phyloP scores from a whole-genome alignment of 2,888 invertebrate species.

The Drosophila atripex region DNA sequence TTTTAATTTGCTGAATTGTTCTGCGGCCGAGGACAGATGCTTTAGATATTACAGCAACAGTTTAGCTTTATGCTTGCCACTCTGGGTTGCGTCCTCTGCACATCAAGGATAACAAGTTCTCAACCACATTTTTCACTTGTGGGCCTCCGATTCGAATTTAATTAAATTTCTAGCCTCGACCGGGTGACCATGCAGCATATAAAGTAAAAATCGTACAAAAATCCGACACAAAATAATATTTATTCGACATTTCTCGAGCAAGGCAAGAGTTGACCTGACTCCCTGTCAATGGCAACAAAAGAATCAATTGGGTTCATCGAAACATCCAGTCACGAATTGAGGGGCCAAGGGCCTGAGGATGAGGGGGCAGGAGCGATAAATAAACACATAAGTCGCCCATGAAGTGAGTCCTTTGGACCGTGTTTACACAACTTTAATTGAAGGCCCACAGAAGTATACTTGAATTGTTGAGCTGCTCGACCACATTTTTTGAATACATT shows the following conservation, averaged over 20 bases:
- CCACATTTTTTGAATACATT: conserved; percentile 33
- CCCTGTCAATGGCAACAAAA: conserved; percentile 41
- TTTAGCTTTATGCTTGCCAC: not conserved
- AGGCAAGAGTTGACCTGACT: conserved; percentile 47
- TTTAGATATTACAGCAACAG: conserved; percentile 15
- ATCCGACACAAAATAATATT: conserved; percentile 22
- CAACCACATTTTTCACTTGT: not conserved
- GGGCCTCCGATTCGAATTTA: conserved; percentile 25
- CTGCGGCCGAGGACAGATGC: conserved; percentile 24
- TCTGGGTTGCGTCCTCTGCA: conserved; percentile 4
- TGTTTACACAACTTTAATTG: conserved; percentile 43
- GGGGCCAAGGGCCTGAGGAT: conserved; percentile 7
- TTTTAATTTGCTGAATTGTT: conserved; percentile 39
- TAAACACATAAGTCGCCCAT: conserved; percentile 34
- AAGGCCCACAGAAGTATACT: conserved; percentile 7
- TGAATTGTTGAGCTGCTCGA: conserved; percentile 1
- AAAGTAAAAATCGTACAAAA: conserved; percentile 19
- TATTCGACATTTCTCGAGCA: conserved; percentile 2
- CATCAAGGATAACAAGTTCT: conserved; percentile 9
- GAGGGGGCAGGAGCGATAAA: conserved; percentile 25
- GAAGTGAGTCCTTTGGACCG: conserved; percentile 20
- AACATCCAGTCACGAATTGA: conserved; percentile 24
- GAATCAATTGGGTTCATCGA: conserved; percentile 59
- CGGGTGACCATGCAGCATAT: not conserved
- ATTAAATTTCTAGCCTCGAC: conserved; percentile 22